Evolutionary conservation across 1,140 invertebrate species (phyloP).

Genomic region (Metopolophium dirhodum): DNA sequence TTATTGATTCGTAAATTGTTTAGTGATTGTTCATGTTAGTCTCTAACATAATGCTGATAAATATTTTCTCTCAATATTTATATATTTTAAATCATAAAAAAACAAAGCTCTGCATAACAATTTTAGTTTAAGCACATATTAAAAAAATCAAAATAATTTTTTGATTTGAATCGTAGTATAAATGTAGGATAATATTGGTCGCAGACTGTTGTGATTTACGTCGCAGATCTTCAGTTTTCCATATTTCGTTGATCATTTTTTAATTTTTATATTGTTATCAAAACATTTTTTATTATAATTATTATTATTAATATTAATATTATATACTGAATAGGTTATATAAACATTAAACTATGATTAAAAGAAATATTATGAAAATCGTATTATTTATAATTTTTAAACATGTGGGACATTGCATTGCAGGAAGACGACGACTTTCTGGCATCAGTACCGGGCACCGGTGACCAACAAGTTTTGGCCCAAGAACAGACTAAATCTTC

Average conservation of each 20-base stretch:
- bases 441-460: not conserved
- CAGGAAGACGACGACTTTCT: slow-evolving; percentile 37
- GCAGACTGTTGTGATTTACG: not conserved
- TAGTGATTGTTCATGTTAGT: too few species aligned
- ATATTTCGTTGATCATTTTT: not conserved
- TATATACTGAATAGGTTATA: not conserved
- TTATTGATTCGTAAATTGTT: too few species aligned
- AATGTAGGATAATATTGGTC: not conserved
- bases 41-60: too few species aligned
- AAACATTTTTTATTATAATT: not conserved
- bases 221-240: not conserved
- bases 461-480: slow-evolving; percentile 39
- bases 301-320: too few species aligned
- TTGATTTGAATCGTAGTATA: not conserved
- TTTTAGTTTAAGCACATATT: not conserved
- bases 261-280: not conserved
- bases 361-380: not conserved
- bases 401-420: not conserved
- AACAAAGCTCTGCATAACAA: not conserved
- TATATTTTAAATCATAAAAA: not conserved
- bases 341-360: not conserved
- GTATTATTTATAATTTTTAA: not conserved
- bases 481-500: slow-evolving; percentile 21
- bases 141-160: not conserved
- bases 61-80: not conserved